These are phyloP conservation scores for Ommatoiulus sabulosus DNA, from an alignment of 2,888 invertebrate species.

Conservation along the genomic window DNA sequence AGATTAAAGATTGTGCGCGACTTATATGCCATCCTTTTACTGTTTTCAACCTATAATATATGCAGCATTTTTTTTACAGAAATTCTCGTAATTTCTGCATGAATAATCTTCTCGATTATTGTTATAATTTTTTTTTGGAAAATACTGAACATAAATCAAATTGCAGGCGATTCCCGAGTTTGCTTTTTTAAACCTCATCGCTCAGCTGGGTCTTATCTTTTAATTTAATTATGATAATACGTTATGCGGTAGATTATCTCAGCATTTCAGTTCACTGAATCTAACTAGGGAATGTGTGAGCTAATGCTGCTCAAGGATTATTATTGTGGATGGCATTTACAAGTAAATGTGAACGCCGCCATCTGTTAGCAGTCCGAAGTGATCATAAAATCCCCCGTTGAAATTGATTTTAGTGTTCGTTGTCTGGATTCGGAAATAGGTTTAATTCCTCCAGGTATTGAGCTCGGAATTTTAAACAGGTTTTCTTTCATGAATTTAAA, in stretches of 20 bases:
- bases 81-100: background rate
- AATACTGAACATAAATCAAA: background rate
- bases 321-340: conserved; percentile 23
- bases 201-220: conserved; percentile 11
- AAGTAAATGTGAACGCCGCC: conserved; percentile 47
- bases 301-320: conserved; percentile 41
- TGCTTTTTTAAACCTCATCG: background rate
- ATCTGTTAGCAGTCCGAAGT: conserved; percentile 29
- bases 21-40: background rate
- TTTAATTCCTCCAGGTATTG: background rate
- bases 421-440: background rate
- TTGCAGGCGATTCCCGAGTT: background rate
- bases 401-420: conserved; percentile 47
- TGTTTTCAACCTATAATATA: background rate
- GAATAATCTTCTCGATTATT: conserved; percentile 1
- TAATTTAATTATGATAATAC: conserved; percentile 50
- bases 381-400: conserved; percentile 38
- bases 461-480: background rate
- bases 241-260: conserved; percentile 40
- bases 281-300: conserved; percentile 47
- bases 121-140: background rate
- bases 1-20: background rate
- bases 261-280: conserved; percentile 48
- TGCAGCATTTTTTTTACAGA: background rate
- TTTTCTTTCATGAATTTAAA: background rate